Evolutionary conservation across 1,140 invertebrate species (phyloP), one percentile per base, ranked within the genome.

Genomic region (Drosophila orena): DNA sequence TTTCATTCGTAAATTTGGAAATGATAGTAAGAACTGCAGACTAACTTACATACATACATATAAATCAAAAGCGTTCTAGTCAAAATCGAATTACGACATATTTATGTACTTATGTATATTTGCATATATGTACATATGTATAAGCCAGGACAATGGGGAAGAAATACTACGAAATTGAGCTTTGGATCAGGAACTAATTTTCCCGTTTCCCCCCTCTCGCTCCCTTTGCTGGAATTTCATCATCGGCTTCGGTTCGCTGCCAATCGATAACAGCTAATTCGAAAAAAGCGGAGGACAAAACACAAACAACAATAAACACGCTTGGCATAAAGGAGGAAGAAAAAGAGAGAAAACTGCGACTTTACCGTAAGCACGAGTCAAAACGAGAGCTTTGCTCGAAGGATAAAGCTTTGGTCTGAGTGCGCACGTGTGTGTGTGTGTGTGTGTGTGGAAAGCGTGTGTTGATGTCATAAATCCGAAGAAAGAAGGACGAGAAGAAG

Each of bases 381-480:
- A 6, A 44, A 44, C 17, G 34, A 62, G 52, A 83, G 80, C 80
- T 83, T 79, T 79, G 38, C 44, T 17, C 64, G 59, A 79, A 77
- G 80, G 76, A 84, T 76, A 84, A 83, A 83, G 71, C 80, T 79
- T 49, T 49, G 50, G 15, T n/a, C 30, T 17, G 30, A 34, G 30
- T 56, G 46, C 30, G 30, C 30, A 30, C 30, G 30, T 30, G 30
- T 30, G 7, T 30, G 30, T 42, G 37, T 52, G 34, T 1, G 14
- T 72, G 57, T 62, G 34, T 66, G n/a, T 11, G 30, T 37, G 37
- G 30, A 56, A 35, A 84, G 71, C 81, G 76, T 85, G 81, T 85
- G 81, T 85, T 85, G 81, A 85, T 85, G 81, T 86, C 81, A 85
- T 85, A 85, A 84, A 60, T 77, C 73, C 61, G 64, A 61, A 44